A percentile compares a stretch with the other conserved stretches of the same genome.
These are phyloP conservation scores for Hystrix cristata DNA, from an alignment of 2,113 vertebrate genomes.

Conservation along the genomic window DNA sequence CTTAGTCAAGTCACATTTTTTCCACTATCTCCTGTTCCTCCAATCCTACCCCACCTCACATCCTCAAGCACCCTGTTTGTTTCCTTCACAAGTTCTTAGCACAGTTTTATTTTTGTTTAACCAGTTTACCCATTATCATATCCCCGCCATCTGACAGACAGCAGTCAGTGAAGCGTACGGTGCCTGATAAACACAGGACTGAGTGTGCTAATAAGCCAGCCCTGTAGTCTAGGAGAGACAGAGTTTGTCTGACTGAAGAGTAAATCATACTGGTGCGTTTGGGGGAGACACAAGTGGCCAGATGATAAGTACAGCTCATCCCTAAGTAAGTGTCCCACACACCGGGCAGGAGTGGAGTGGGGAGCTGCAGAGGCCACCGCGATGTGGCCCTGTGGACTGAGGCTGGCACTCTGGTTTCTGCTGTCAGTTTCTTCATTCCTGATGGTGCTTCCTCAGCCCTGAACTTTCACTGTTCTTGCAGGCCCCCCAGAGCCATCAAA, in stretches of 20 bases:
- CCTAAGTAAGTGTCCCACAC: neutral
- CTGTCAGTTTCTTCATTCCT: neutral
- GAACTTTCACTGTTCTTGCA: neutral
- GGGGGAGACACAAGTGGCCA: neutral
- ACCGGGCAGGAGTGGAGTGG: neutral
- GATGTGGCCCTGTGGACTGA: neutral
- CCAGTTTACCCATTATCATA: neutral
- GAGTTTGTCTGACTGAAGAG: neutral
- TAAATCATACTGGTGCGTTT: neutral
- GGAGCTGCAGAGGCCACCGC: neutral
- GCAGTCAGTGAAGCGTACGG: neutral
- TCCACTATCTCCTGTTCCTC: neutral
- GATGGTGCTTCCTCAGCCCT: neutral
- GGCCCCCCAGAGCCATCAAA: neutral
- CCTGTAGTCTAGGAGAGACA: neutral
- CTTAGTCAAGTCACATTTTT: neutral
- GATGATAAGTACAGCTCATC: neutral
- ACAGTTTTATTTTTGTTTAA: neutral
- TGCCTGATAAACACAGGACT: neutral
- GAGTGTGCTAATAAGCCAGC: neutral
- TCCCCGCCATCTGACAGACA: neutral
- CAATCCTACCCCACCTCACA: rapidly evolving
- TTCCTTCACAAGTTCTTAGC: neutral
- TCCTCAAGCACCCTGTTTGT: neutral
- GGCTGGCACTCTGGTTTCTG: neutral